A percentile compares a stretch with the other conserved stretches of the same genome.
Conservation (phyloP, 1,140 invertebrate genomes). For the Chymomyza costata region DNA sequence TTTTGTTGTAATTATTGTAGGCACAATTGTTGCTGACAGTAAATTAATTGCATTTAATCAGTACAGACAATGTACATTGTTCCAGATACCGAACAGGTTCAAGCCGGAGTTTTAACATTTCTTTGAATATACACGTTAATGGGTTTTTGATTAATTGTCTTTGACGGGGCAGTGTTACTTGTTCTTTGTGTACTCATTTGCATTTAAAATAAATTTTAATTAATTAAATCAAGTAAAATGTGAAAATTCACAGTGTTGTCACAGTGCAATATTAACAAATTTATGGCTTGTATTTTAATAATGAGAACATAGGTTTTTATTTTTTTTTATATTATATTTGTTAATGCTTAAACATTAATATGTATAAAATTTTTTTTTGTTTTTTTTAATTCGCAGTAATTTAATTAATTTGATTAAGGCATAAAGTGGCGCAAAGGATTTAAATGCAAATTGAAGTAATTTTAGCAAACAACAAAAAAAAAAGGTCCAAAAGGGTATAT, state of each 20-base stretch:
- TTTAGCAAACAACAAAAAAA: too few relatives aligned
- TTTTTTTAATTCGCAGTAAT: neutral
- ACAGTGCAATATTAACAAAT: slow-evolving; percentile 6
- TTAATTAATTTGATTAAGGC: slow-evolving; percentile 48
- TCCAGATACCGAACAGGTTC: too few relatives aligned
- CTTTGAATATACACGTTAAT: too few relatives aligned
- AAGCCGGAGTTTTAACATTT: slow-evolving; percentile 21
- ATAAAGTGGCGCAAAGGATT: slow-evolving; percentile 6
- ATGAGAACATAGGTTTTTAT: slow-evolving; percentile 17
- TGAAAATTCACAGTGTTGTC: neutral
- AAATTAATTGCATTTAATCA: slow-evolving; percentile 62
- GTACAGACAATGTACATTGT: slow-evolving; percentile 10
- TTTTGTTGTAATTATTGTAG: slow-evolving; percentile 35
- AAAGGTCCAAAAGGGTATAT: too few relatives aligned
- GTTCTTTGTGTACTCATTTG: slow-evolving; percentile 23
- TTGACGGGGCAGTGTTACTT: slow-evolving; percentile 16
- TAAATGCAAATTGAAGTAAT: too few relatives aligned
- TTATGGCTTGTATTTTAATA: neutral
- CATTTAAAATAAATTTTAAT: slow-evolving; percentile 42
- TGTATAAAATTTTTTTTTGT: neutral
- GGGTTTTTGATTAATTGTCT: slow-evolving; percentile 48
- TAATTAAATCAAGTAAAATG: slow-evolving; percentile 29
- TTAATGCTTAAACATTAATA: too few relatives aligned
- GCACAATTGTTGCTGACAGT: slow-evolving; percentile 57
- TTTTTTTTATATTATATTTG: neutral